Base-by-base conservation (phyloP, 2,113 vertebrate genomes). In the Grus americana region DNA sequence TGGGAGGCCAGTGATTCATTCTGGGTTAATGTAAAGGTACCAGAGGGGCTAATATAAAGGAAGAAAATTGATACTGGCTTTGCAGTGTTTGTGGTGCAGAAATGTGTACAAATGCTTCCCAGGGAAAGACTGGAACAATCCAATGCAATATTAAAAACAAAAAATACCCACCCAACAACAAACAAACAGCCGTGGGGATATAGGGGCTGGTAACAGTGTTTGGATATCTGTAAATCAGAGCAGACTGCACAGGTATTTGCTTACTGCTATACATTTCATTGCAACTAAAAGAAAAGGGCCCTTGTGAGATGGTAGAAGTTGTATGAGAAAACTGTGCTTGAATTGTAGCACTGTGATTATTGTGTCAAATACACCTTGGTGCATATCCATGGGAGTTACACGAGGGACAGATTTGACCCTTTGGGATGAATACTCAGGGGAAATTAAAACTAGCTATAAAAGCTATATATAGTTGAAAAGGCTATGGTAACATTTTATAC, bases 401-500 rank as follows among this genome's bases (percentile, higher is more conserved):
- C 1, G 2, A 86, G 76, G 89, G 83, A 20, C 29, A 54, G 81
- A 73, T 88, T 82, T 70, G 86, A 85, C 88, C 91, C 93, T 91
- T 91, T 79, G 89, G 86, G 86, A 91, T 2, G 23, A 91, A 92
- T 82, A 49, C 89, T 87, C 55, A 50, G 58, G 86, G 84, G 92
- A 97, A 93, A 97, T 95, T 95, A 96, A 95, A 91, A 91, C 70
- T 92, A 66, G 67, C 74, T 82, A 3, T 93, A 91, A 95, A 95
- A 91, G 29, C 80, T 93, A 87, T 82, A 73, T 85, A 82, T 93
- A 96, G 84, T 91, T 95, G 78, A 93, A 95, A 90, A 95, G 61
- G 76, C 84, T 91, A 38, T 61, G 62, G 86, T 87, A 93, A 90
- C 62, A 20, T 92, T 96, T 97, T 82, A 75, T 78, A 68, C 1